Conservation (phyloP, 1,140 invertebrate species). For the Drosophila nebulosa region DNA sequence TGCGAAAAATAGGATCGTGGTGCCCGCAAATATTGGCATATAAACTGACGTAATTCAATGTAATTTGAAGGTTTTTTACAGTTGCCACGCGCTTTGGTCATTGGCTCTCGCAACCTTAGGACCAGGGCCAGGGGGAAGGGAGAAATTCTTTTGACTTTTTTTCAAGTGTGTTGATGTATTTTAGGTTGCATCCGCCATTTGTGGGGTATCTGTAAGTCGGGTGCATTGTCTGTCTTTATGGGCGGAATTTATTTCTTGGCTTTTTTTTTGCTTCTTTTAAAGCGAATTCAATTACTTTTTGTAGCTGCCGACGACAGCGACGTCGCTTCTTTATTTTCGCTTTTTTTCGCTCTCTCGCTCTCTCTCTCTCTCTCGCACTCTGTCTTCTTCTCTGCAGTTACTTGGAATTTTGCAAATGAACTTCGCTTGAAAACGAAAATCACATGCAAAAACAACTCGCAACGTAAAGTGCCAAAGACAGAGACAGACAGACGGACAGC, state of each 20-base stretch:
- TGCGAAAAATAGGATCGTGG: no score
- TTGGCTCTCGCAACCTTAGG: no score
- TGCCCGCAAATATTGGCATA: no score
- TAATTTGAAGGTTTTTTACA: no score
- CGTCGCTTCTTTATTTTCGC: conserved; percentile 26
- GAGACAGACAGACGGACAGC: not conserved
- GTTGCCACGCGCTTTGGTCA: no score
- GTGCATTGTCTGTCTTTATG: not conserved
- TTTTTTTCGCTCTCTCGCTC: not conserved
- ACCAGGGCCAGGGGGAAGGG: no score
- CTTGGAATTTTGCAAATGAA: conserved; percentile 76
- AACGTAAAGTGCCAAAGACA: conserved; percentile 61
- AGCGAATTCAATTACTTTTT: conserved; percentile 79
- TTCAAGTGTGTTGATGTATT: not conserved
- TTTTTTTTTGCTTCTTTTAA: conserved; percentile 48
- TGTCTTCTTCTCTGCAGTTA: conserved; percentile 57
- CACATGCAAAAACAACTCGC: conserved; percentile 65
- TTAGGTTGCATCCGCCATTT: not conserved
- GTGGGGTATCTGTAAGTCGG: not conserved
- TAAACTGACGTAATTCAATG: no score
- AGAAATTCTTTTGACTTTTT: not conserved
- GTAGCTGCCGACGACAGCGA: conserved; percentile 39
- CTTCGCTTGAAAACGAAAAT: conserved; percentile 77
- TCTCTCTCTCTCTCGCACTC: not conserved
- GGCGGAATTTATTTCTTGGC: conserved; percentile 2